Evolutionary conservation across 2,888 invertebrate genomes (phyloP), one percentile per base, ranked within the genome.

Genomic region (Drosophila gaucha): DNA sequence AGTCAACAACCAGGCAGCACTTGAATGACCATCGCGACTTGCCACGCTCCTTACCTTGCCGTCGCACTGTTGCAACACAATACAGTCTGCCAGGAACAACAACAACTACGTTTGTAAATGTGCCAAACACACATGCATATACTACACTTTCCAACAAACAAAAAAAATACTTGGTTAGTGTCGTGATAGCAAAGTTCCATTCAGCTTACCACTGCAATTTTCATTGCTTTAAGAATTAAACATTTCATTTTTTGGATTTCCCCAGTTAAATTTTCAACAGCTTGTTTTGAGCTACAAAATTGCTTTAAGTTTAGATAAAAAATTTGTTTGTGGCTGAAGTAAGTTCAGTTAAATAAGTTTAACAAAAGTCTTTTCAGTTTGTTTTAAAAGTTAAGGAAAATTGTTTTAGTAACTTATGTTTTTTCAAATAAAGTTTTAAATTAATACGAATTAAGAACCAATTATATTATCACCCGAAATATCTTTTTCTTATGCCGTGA

Each of bases 101-200:
- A 33, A 57, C 57, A 57, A 28, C 39, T 39, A 72, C 43, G 43
- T 49, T 50, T 73, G 49, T 67, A 72, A 77, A 77, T 62, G 62
- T 70, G 55, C 59, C 71, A 56, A 68, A 72, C 63, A 66, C 55
- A 74, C 50, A 39, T 41, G 43, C 28, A 59, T 31, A 26, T 2
- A 24, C 24, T 9, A 30, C 5, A 14, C 6, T 50, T 55, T 58
- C 44, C 9, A 28, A 28, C 28, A 28, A 28, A 28, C 28, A 28
- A 28, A 68, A 66, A 79, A 89, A 84, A 89, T 90, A 89, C 90
- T 90, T 90, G 90, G 80, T 78, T 74, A 86, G 86, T 90, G 89
- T 89, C 90, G 78, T 87, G 74, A 72, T 73, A 72, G 58, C 74
- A 54, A 67, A 62, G 60, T 50, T 69, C 66, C 55, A 75, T 60